Percentiles rank a stretch among this genome's conserved stretches.
Evolutionary conservation across 2,888 invertebrate species (phyloP).

Genomic region (Tenodera sinensis): DNA sequence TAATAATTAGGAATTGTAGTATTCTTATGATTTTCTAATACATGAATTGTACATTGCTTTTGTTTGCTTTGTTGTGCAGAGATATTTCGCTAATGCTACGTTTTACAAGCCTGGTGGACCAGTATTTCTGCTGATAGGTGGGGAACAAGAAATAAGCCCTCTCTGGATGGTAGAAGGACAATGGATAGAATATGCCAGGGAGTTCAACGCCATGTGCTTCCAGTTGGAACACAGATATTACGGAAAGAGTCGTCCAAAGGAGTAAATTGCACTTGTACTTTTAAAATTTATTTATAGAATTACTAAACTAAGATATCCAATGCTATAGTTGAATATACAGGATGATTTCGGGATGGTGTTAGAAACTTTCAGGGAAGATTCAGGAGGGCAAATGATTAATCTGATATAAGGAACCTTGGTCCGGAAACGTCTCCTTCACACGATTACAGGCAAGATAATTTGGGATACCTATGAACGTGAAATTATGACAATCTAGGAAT

Average conservation of each 20-base stretch:
- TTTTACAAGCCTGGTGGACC: conserved; percentile 73
- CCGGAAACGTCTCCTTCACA: too few relatives aligned
- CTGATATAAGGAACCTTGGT: too few relatives aligned
- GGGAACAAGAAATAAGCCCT: conserved; percentile 79
- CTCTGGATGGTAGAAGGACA: conserved; percentile 85
- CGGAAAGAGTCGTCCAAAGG: conserved; percentile 85
- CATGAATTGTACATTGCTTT: not conserved
- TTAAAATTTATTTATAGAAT: too few relatives aligned
- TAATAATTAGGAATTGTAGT: not conserved
- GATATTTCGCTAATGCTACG: conserved; percentile 73
- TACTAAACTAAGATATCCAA: too few relatives aligned
- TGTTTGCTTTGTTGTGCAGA: conserved; percentile 48
- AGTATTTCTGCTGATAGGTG: conserved; percentile 92
- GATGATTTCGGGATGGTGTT: too few relatives aligned
- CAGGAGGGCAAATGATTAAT: too few relatives aligned
- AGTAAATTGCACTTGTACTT: conserved; percentile 48
- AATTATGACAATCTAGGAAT: too few relatives aligned
- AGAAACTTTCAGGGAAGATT: too few relatives aligned
- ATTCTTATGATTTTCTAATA: not conserved
- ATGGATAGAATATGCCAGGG: conserved; percentile 80
- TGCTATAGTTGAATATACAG: too few relatives aligned
- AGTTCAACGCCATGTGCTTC: conserved; percentile 78
- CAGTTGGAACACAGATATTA: conserved; percentile 91
- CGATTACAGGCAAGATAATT: too few relatives aligned
- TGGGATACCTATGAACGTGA: too few relatives aligned